These are phyloP conservation scores for Spea bombifrons DNA, from an alignment of 2,113 vertebrate genomes.

Conservation along the genomic window DNA sequence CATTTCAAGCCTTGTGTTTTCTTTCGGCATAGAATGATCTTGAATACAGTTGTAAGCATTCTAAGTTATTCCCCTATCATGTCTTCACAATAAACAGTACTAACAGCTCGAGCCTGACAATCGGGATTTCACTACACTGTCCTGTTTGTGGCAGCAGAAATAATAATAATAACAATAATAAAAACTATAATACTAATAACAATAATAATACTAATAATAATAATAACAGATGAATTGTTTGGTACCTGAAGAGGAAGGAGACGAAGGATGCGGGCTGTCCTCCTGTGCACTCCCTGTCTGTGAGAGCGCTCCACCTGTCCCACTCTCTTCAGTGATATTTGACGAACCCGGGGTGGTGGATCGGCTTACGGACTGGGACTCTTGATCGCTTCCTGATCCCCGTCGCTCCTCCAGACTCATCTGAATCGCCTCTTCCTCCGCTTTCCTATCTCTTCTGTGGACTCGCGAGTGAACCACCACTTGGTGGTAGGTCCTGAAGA, in stretches of 20 bases:
- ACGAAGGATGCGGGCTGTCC: conserved; percentile 96
- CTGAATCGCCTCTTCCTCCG: conserved; percentile 80
- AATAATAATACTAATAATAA: not conserved
- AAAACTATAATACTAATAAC: too few relatives aligned
- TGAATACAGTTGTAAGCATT: too few relatives aligned
- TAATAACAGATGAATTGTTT: not conserved
- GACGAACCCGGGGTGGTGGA: conserved; percentile 96
- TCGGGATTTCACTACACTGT: not conserved
- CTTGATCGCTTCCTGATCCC: conserved; percentile 94
- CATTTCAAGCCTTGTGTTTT: too few relatives aligned
- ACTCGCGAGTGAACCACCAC: conserved; percentile 95
- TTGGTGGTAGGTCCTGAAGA: conserved; percentile 97
- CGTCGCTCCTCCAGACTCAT: conserved; percentile 82
- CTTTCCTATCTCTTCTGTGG: conserved; percentile 86
- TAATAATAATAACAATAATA: too few relatives aligned
- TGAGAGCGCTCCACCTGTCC: conserved; percentile 86
- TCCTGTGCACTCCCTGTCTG: conserved; percentile 95
- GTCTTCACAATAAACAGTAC: too few relatives aligned
- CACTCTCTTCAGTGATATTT: conserved; percentile 95
- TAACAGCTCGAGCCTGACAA: not conserved
- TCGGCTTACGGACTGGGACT: conserved; percentile 96
- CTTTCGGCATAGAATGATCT: too few relatives aligned
- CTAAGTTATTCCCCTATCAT: too few relatives aligned
- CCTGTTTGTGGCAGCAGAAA: not conserved
- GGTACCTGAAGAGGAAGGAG: conserved; percentile 94